Base-by-base conservation (phyloP, 2,113 vertebrate species). In the Psophia crepitans region DNA sequence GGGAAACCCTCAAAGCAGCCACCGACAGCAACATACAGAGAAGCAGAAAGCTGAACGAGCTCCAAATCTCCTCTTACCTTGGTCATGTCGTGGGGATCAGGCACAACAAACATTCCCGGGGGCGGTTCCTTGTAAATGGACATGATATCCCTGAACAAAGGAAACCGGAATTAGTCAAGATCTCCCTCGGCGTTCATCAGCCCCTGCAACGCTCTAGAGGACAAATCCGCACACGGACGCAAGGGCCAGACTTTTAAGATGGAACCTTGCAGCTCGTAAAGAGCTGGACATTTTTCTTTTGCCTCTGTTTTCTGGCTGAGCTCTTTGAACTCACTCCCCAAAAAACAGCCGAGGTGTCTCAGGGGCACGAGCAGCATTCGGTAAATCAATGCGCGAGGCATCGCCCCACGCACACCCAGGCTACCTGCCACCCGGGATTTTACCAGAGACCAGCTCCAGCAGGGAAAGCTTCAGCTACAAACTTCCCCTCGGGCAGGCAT, bases 91-190 rank as follows among this genome's bases (percentile, higher is more conserved):
- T 99, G 99, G 82, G 99, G 99, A 94, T 99, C 99, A 37, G 99
- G 99, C 91, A 99, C 99, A 27, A 99, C 99, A 98, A 99, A 99
- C 99, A 99, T 99, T 66, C 99, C 99, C 1, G 99, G 99, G 15
- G 99, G 99, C 4, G 99, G 99, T 58, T 99, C 99, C 97, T 99
- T 99, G 98, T 99, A 99, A 96, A 99, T 99, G 94, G 99, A 99
- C 99, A 99, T 99, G 96, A 99, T 99, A 87, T 99, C 99, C 97
- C 99, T 99, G 97, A 78, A 74, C 35, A 88, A 74, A 97, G 54
- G 94, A 96, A 75, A 91, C 21, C n/a, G 88, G 82, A 66, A 65
- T 95, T 12, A 90, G 75, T 37, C 56, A 11, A 26, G 37, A 57
- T 32, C 43, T 70, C 58, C 89, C 86, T 9, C 9, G 32, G 53